A percentile compares a stretch with the other conserved stretches of the same genome.
These are phyloP conservation scores for Imbricaverruca yamaguchii DNA, from an alignment of 2,888 invertebrate genomes.

Conservation along the genomic window DNA sequence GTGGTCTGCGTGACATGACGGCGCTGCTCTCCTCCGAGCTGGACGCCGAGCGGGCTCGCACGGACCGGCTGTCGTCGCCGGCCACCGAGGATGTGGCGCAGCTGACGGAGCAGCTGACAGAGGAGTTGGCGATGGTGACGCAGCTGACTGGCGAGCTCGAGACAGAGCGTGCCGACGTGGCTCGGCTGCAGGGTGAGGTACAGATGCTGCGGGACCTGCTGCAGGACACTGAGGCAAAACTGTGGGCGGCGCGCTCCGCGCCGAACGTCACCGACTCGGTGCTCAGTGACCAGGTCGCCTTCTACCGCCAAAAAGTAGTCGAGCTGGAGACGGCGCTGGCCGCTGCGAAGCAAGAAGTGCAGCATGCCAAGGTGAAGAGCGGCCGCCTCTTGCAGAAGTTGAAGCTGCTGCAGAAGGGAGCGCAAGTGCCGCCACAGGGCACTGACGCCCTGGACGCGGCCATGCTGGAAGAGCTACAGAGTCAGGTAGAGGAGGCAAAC, in stretches of 20 bases:
- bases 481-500: constrained; percentile 52
- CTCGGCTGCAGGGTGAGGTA: background rate
- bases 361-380: constrained; percentile 59
- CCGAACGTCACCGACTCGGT: background rate
- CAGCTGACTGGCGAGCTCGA: constrained; percentile 6
- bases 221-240: background rate
- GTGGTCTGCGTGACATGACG: background rate
- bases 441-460: constrained; percentile 54
- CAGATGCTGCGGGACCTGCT: constrained; percentile 1
- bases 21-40: background rate
- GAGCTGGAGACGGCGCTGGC: constrained; percentile 32
- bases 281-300: background rate
- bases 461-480: constrained; percentile 60
- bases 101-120: background rate
- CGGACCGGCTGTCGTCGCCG: background rate
- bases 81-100: background rate
- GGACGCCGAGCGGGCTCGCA: background rate
- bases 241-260: background rate
- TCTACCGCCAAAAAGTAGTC: constrained; percentile 27
- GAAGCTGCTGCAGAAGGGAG: constrained; percentile 49
- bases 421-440: constrained; percentile 34
- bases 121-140: background rate
- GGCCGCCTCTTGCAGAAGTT: constrained; percentile 73
- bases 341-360: constrained; percentile 52
- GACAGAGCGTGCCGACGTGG: background rate